Evolutionary conservation across 2,113 vertebrate species (phyloP).

Genomic region (Nesoenas mayeri): DNA sequence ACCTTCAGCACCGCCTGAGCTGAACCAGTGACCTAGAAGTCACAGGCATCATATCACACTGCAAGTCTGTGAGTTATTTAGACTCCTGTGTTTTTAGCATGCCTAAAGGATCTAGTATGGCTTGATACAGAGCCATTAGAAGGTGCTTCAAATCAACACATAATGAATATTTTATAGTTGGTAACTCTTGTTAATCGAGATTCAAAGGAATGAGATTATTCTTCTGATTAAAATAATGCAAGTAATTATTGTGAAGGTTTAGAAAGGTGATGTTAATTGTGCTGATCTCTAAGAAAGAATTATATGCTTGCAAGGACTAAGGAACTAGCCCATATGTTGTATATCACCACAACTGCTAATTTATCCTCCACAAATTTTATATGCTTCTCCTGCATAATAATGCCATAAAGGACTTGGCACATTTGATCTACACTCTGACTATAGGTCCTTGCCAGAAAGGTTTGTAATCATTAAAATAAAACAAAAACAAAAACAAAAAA

Average conservation of each 20-base stretch:
- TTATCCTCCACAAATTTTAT: not conserved
- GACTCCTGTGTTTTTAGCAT: not conserved
- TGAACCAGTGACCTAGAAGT: not conserved
- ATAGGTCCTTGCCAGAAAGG: not conserved
- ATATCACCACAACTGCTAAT: not conserved
- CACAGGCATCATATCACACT: not conserved
- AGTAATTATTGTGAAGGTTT: not conserved
- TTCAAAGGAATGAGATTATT: not conserved
- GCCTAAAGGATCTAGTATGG: not conserved
- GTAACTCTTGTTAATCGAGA: not conserved
- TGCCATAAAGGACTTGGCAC: not conserved
- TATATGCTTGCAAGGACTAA: not conserved
- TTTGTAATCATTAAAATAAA: not conserved
- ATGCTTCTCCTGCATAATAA: not conserved
- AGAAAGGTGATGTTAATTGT: not conserved
- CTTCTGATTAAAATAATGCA: not conserved
- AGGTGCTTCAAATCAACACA: not conserved
- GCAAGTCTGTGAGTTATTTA: not conserved
- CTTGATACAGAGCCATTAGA: not conserved
- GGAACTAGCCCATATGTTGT: not conserved
- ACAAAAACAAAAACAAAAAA: too few species aligned
- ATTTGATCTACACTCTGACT: not conserved
- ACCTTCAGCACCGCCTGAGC: not conserved
- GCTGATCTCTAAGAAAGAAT: not conserved
- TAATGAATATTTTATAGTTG: not conserved